Evolutionary conservation across 2,888 invertebrate genomes (phyloP).

Genomic region (Sipunculus nudus): DNA sequence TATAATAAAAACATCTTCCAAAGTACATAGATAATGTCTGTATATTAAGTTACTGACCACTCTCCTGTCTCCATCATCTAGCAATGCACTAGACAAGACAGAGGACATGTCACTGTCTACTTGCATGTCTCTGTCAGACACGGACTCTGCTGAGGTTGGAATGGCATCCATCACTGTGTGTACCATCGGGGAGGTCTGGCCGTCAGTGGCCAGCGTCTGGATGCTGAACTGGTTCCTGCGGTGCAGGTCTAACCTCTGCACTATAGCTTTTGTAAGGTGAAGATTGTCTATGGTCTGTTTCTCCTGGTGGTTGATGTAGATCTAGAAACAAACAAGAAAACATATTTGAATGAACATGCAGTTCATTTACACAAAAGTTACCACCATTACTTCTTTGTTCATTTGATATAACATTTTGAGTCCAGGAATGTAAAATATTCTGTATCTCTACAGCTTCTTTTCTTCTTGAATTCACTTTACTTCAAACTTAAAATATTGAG

Average conservation of each 20-base stretch:
- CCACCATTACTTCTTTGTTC: no score
- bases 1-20: no score
- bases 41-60: slow-evolving; percentile 48
- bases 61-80: slow-evolving; percentile 44
- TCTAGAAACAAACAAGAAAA: slow-evolving; percentile 38
- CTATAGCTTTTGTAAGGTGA: slow-evolving; percentile 47
- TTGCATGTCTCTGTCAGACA: slow-evolving; percentile 10
- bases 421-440: no score
- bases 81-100: slow-evolving; percentile 39
- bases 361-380: no score
- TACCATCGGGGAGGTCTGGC: slow-evolving; percentile 47
- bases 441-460: no score
- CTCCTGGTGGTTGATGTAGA: slow-evolving; percentile 50
- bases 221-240: slow-evolving; percentile 51
- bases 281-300: slow-evolving; percentile 40
- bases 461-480: no score
- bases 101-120: slow-evolving; percentile 43
- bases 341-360: neutral
- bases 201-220: slow-evolving; percentile 50
- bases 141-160: neutral
- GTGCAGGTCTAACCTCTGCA: slow-evolving; percentile 50
- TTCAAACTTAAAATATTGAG: no score
- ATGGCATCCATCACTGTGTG: slow-evolving; percentile 21
- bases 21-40: no score
- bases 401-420: no score